These are phyloP conservation scores for Ylistrum balloti DNA, from an alignment of 1,140 invertebrate species.

Conservation along the genomic window DNA sequence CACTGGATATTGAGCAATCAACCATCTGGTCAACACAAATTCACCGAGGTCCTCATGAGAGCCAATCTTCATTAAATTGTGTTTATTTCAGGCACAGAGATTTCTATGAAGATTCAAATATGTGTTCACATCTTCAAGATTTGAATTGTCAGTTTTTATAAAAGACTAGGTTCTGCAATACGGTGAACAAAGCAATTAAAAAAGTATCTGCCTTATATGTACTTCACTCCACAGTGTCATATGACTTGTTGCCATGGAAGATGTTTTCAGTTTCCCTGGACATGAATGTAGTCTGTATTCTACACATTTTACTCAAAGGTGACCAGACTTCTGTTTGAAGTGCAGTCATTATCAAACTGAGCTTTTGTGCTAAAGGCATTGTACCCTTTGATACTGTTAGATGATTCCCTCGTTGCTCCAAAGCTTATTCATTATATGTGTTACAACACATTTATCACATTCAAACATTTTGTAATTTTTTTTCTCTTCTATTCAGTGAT, in stretches of 20 bases:
- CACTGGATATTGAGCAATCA: not conserved
- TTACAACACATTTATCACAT: not conserved
- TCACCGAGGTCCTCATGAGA: not conserved
- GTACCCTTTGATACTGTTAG: not conserved
- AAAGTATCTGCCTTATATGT: not conserved
- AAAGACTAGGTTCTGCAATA: no score
- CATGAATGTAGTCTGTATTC: not conserved
- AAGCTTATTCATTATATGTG: conserved; percentile 23
- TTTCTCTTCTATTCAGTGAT: conserved; percentile 34
- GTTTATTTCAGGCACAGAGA: not conserved
- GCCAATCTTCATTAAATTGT: not conserved
- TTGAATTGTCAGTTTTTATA: not conserved
- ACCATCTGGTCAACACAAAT: not conserved
- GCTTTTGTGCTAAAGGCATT: not conserved
- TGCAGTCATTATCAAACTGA: not conserved
- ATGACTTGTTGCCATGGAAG: conserved; percentile 5
- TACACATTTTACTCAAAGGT: not conserved
- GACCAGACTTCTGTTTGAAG: not conserved
- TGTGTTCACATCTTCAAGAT: not conserved
- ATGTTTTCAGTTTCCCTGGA: not conserved
- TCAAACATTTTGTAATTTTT: conserved; percentile 1
- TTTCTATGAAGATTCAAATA: not conserved
- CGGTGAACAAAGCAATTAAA: not conserved
- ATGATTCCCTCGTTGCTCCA: not conserved
- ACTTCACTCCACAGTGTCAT: not conserved